phyloP scores from a whole-genome alignment of 1,140 invertebrate species.

The Drosophila arizonae region DNA sequence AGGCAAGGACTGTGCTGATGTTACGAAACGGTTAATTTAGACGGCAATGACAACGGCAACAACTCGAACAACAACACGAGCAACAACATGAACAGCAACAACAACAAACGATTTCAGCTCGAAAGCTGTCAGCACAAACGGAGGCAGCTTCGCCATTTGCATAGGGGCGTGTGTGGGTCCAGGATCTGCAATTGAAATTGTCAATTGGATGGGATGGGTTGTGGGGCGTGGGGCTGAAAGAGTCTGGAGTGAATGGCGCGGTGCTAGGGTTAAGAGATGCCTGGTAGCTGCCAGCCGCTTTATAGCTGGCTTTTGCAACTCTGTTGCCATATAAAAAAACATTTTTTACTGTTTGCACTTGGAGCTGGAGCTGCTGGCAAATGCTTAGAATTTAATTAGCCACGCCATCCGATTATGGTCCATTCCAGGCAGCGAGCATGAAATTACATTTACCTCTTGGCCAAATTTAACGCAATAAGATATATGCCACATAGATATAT shows the following conservation, averaged over 20 bases:
- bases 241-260: neutral
- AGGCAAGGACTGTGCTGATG: conserved; percentile 59
- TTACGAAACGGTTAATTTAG: conserved; percentile 80
- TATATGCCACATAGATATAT: conserved; percentile 3
- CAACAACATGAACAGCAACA: conserved; percentile 42
- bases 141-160: conserved; percentile 59
- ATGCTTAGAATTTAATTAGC: conserved; percentile 81
- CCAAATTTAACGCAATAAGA: conserved; percentile 29
- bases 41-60: conserved; percentile 59
- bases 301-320: conserved; percentile 23
- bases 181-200: conserved; percentile 73
- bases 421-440: conserved; percentile 52
- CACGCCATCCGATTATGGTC: conserved; percentile 65
- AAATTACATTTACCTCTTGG: conserved; percentile 54
- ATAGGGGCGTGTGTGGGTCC: conserved; percentile 68
- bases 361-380: conserved; percentile 47
- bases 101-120: conserved; percentile 38
- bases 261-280: neutral
- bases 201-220: conserved; percentile 12
- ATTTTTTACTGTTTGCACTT: conserved; percentile 66
- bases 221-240: neutral
- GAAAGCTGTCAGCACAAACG: conserved; percentile 32
- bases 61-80: conserved; percentile 27
- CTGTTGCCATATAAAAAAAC: conserved; percentile 64
- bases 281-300: conserved; percentile 5